A percentile compares a stretch with the other conserved stretches of the same genome.
These are phyloP conservation scores for Lymantria monacha DNA, from an alignment of 2,888 invertebrate genomes.

Conservation along the genomic window DNA sequence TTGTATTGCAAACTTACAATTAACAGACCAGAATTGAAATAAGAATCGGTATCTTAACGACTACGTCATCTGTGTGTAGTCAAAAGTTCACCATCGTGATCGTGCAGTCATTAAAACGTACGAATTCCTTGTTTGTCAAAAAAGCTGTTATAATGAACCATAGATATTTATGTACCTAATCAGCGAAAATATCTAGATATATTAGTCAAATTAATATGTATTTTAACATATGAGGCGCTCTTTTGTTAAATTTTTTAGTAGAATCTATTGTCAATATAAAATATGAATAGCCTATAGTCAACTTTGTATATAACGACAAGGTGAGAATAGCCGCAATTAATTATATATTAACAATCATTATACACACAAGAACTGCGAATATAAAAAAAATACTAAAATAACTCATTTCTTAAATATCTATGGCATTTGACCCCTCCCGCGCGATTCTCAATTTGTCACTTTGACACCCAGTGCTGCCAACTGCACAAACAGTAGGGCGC, in stretches of 20 bases:
- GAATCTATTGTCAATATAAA: not conserved
- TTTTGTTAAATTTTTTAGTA: not conserved
- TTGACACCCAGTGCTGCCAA: slow-evolving; percentile 62
- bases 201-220: not conserved
- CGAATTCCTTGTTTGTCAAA: too few relatives aligned
- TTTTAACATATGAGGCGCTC: not conserved
- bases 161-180: too few relatives aligned
- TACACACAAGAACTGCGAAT: not conserved
- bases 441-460: slow-evolving; percentile 56
- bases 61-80: too few relatives aligned
- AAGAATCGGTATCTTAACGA: too few relatives aligned
- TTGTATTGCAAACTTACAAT: too few relatives aligned
- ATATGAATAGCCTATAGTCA: not conserved
- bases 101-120: too few relatives aligned
- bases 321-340: too few relatives aligned
- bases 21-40: too few relatives aligned
- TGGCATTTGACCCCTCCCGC: slow-evolving; percentile 34
- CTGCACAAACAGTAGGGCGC: slow-evolving; percentile 73
- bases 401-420: slow-evolving; percentile 15
- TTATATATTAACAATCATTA: too few relatives aligned
- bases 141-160: too few relatives aligned
- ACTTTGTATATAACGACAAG: not conserved
- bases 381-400: slow-evolving; percentile 1
- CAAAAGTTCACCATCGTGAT: too few relatives aligned
- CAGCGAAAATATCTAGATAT: not conserved